Evolutionary conservation across 2,888 invertebrate species (phyloP).

Genomic region (Andrena haemorrhoa): DNA sequence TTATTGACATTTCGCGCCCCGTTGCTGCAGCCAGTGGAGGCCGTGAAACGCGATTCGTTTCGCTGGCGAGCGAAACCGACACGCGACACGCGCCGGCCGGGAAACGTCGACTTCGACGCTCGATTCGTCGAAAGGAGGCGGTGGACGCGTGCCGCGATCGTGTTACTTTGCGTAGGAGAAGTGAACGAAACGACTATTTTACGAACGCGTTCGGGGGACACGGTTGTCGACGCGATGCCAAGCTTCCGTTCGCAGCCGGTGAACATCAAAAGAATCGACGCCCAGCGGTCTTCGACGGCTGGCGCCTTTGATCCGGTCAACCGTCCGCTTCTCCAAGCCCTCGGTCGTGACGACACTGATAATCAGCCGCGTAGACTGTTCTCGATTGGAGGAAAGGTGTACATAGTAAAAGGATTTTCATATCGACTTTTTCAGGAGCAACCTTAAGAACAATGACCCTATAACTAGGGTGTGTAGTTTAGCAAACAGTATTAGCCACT

Average conservation of each 20-base stretch:
- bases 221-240: slow-evolving; percentile 41
- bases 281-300: slow-evolving; percentile 31
- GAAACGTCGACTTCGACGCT: slow-evolving; percentile 19
- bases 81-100: slow-evolving; percentile 29
- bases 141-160: slow-evolving; percentile 38
- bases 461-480: too few relatives aligned
- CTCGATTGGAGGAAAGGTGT: neutral
- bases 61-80: neutral
- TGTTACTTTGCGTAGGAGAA: slow-evolving; percentile 26
- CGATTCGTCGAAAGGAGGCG: slow-evolving; percentile 29
- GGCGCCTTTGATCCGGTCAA: slow-evolving; percentile 42
- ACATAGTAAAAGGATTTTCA: too few relatives aligned
- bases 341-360: slow-evolving; percentile 42
- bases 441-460: too few relatives aligned
- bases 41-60: slow-evolving; percentile 41
- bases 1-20: neutral
- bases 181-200: slow-evolving; percentile 32
- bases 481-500: too few relatives aligned
- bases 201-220: slow-evolving; percentile 30
- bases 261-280: slow-evolving; percentile 45
- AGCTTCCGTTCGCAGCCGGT: slow-evolving; percentile 47
- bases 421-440: too few relatives aligned
- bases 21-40: neutral
- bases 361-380: slow-evolving; percentile 12
- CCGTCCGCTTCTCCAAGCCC: slow-evolving; percentile 1